phyloP scores from a whole-genome alignment of 2,888 invertebrate genomes.

The Keiferia lycopersicella region DNA sequence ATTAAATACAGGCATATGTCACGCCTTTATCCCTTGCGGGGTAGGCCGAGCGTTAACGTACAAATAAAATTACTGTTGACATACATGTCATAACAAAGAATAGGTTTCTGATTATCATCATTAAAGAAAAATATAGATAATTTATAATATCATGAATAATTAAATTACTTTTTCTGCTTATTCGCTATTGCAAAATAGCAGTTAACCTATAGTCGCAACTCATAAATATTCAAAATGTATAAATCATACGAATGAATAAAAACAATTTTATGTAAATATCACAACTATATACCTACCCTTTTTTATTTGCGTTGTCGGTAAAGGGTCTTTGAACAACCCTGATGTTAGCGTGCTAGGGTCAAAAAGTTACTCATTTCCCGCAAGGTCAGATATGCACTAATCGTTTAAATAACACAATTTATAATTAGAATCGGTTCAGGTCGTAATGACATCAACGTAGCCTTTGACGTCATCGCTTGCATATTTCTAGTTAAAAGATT shows the following conservation, averaged over 20 bases:
- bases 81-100: too few species aligned
- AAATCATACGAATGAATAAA: background rate
- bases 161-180: too few species aligned
- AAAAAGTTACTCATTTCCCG: constrained; percentile 8
- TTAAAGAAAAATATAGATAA: too few species aligned
- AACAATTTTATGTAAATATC: background rate
- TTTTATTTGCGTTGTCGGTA: background rate
- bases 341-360: constrained; percentile 12
- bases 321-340: constrained; percentile 3
- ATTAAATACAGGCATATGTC: too few species aligned
- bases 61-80: too few species aligned
- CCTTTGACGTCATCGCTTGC: constrained; percentile 1
- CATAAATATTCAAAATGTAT: too few species aligned
- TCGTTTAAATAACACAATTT: background rate
- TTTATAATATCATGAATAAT: too few species aligned
- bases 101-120: too few species aligned
- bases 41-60: too few species aligned
- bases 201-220: too few species aligned
- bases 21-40: too few species aligned
- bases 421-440: constrained; percentile 3
- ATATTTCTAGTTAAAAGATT: constrained; percentile 19
- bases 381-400: constrained; percentile 17
- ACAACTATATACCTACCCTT: background rate
- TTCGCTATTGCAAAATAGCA: too few species aligned
- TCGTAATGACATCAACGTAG: constrained; percentile 4